These are phyloP conservation scores for Hartigia nigra DNA, from an alignment of 2,888 invertebrate species.

Conservation along the genomic window DNA sequence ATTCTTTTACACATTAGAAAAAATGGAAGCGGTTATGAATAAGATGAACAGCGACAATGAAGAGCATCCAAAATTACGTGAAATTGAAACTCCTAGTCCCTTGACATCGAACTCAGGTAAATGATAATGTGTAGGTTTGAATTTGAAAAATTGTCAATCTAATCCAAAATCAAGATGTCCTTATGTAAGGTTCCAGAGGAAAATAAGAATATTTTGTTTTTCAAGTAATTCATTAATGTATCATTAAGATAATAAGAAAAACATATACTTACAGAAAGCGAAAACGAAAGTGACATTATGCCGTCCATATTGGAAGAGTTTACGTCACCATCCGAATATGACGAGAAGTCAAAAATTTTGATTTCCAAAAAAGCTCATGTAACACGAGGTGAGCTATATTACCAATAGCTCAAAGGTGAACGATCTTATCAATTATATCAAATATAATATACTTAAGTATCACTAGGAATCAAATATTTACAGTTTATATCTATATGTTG, in stretches of 20 bases:
- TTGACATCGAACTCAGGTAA: slow-evolving; percentile 28
- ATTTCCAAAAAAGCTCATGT: neutral
- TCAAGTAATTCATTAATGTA: neutral
- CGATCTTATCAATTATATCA: neutral
- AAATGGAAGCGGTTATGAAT: neutral
- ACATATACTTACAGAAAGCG: slow-evolving; percentile 1
- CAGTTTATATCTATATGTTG: neutral
- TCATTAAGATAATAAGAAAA: neutral
- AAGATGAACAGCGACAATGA: neutral
- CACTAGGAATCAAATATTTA: neutral
- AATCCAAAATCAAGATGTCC: neutral
- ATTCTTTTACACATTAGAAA: neutral
- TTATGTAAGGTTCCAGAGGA: neutral
- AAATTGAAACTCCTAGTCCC: slow-evolving; percentile 26
- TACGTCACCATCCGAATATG: neutral
- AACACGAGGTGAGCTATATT: neutral
- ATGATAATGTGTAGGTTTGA: neutral
- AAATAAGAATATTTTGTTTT: neutral
- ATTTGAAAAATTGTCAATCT: neutral
- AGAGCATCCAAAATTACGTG: neutral
- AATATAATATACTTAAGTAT: neutral
- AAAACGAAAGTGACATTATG: slow-evolving; percentile 11
- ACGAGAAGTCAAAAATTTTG: neutral
- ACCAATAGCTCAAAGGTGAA: no score
- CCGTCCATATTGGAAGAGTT: neutral